These are phyloP conservation scores for Sinodicranocentrus sp. DNA, from an alignment of 2,888 invertebrate genomes.

Conservation along the genomic window DNA sequence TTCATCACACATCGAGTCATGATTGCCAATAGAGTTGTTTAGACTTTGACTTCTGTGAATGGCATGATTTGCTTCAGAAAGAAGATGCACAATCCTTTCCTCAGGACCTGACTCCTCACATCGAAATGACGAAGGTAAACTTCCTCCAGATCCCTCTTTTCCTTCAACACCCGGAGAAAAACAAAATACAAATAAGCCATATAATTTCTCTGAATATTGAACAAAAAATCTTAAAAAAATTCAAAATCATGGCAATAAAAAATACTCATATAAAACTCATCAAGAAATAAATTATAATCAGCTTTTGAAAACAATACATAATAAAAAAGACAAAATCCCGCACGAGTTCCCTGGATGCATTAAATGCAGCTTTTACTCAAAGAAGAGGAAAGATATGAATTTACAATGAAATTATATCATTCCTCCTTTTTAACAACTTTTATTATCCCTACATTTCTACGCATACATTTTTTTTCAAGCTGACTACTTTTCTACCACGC, in stretches of 20 bases:
- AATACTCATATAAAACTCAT: not conserved
- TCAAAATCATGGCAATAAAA: not conserved
- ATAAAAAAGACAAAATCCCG: too few relatives aligned
- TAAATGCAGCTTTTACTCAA: too few relatives aligned
- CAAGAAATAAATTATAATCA: not conserved
- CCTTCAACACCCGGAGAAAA: slow-evolving; percentile 81
- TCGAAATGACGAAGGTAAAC: slow-evolving; percentile 87
- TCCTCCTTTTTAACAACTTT: too few relatives aligned
- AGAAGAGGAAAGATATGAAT: too few relatives aligned
- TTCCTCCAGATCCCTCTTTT: slow-evolving; percentile 85
- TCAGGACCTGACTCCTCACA: slow-evolving; percentile 87
- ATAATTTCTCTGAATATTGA: slow-evolving; percentile 69
- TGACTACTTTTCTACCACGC: too few relatives aligned
- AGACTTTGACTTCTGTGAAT: slow-evolving; percentile 79
- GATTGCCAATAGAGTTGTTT: slow-evolving; percentile 73
- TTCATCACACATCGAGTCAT: slow-evolving; percentile 76
- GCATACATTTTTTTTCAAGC: too few relatives aligned
- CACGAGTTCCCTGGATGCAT: too few relatives aligned
- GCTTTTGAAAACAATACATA: not conserved
- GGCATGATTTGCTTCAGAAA: slow-evolving; percentile 94
- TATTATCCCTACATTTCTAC: too few relatives aligned
- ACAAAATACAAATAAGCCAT: slow-evolving; percentile 72
- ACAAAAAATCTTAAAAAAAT: not conserved
- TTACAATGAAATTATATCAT: too few relatives aligned
- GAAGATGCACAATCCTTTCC: slow-evolving; percentile 94